These are phyloP conservation scores for Anagrus nilaparvatae DNA, from an alignment of 1,140 invertebrate species.

Conservation along the genomic window DNA sequence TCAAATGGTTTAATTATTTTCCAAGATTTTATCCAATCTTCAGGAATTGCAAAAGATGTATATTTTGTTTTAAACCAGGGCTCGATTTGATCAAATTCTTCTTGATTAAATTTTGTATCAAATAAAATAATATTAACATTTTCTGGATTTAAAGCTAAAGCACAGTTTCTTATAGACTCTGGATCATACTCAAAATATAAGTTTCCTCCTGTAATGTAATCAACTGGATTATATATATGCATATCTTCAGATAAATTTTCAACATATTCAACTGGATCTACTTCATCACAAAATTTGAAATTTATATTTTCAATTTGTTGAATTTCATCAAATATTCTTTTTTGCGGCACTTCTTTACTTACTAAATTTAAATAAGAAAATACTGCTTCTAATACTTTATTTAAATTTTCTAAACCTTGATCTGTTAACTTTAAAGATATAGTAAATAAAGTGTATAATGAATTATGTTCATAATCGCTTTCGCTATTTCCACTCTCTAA, in stretches of 20 bases:
- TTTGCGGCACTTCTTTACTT: constrained; percentile 47
- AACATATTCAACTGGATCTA: constrained; percentile 64
- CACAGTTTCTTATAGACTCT: constrained; percentile 52
- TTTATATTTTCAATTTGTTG: constrained; percentile 55
- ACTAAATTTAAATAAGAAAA: constrained; percentile 70
- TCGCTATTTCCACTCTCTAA: constrained; percentile 65
- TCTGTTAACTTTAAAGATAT: constrained; percentile 69
- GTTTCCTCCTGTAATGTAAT: constrained; percentile 66
- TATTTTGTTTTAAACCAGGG: constrained; percentile 65
- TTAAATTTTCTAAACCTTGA: constrained; percentile 61
- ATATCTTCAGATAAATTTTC: constrained; percentile 67
- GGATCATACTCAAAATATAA: constrained; percentile 73
- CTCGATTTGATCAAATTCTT: constrained; percentile 52
- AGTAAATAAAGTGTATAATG: constrained; percentile 62
- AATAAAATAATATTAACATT: constrained; percentile 66
- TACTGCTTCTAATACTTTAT: constrained; percentile 55
- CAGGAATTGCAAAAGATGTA: constrained; percentile 46
- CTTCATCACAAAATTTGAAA: constrained; percentile 59
- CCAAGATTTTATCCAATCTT: constrained; percentile 50
- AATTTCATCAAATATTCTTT: constrained; percentile 66
- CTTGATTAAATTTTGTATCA: constrained; percentile 47
- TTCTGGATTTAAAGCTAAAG: constrained; percentile 57
- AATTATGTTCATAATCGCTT: constrained; percentile 65
- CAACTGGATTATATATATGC: constrained; percentile 65
- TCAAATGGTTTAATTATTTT: constrained; percentile 41